Evolutionary conservation across 2,888 invertebrate species (phyloP).

Genomic region (Pollenia griseotomentosa): DNA sequence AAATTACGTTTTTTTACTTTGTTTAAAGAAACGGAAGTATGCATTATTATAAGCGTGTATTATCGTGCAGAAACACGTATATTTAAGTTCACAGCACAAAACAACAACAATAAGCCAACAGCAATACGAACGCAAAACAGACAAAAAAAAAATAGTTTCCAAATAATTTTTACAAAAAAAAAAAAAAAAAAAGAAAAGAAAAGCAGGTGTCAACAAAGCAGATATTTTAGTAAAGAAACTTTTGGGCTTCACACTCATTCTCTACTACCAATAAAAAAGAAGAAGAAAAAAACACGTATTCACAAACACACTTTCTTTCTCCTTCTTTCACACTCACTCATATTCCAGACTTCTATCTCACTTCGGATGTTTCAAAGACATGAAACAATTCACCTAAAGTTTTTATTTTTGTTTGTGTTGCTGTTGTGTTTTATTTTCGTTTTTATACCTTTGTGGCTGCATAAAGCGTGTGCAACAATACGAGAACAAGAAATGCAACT

Average conservation of each 20-base stretch:
- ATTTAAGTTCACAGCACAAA: not conserved
- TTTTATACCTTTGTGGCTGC: constrained; percentile 34
- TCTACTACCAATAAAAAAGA: not conserved
- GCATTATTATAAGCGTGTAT: not conserved
- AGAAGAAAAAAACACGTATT: not conserved
- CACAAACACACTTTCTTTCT: not conserved
- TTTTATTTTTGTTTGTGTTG: not conserved
- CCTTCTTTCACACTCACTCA: not conserved
- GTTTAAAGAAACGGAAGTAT: constrained; percentile 18
- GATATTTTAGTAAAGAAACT: not conserved
- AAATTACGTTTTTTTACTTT: not conserved
- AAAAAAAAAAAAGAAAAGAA: no score
- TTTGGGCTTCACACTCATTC: not conserved
- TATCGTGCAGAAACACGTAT: not conserved
- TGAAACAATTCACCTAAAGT: constrained; percentile 55
- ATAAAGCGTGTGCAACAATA: constrained; percentile 33
- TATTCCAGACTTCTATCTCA: not conserved
- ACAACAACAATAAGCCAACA: not conserved
- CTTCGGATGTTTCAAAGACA: constrained; percentile 11
- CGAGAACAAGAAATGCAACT: constrained; percentile 47
- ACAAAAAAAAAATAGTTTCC: not conserved
- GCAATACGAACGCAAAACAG: not conserved
- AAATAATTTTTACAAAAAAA: constrained; percentile 2
- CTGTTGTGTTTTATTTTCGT: not conserved
- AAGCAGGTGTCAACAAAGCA: constrained; percentile 13